phyloP scores from a whole-genome alignment of 2,888 invertebrate genomes.

The Heteropelma amictum region DNA sequence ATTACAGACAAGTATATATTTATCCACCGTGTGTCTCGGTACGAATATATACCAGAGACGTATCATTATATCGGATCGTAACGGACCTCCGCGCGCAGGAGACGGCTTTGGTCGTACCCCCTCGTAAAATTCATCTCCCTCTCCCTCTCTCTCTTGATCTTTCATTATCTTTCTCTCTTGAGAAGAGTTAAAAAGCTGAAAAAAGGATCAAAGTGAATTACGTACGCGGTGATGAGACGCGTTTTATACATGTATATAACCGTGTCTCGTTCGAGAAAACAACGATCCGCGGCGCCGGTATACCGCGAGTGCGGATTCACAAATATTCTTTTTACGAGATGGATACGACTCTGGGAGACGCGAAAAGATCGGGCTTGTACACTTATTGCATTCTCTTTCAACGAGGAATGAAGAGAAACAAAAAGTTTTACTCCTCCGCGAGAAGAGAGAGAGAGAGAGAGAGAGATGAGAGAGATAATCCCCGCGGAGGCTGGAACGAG shows the following conservation, averaged over 20 bases:
- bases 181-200: background rate
- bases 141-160: no score
- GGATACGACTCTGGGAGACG: slow-evolving; percentile 23
- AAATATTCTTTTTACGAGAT: slow-evolving; percentile 25
- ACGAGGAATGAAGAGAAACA: background rate
- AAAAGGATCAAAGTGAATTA: slow-evolving; percentile 33
- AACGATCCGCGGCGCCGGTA: slow-evolving; percentile 50
- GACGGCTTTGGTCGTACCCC: background rate
- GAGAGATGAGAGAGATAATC: slow-evolving; percentile 17
- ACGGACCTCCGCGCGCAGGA: slow-evolving; percentile 26
- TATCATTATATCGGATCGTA: slow-evolving; percentile 54
- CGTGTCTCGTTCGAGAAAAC: slow-evolving; percentile 40
- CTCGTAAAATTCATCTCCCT: slow-evolving; percentile 37
- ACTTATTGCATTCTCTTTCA: slow-evolving; percentile 11
- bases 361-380: slow-evolving; percentile 23
- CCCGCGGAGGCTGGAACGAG: slow-evolving; percentile 43
- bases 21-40: background rate
- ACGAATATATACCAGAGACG: slow-evolving; percentile 38
- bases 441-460: slow-evolving; percentile 18
- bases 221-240: slow-evolving; percentile 43
- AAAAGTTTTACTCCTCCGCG: slow-evolving; percentile 44
- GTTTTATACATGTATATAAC: background rate
- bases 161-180: no score
- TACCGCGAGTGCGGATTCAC: slow-evolving; percentile 38
- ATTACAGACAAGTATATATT: background rate